Evolutionary conservation across 1,140 invertebrate species (phyloP), one percentile per base, ranked within the genome.

Genomic region (Euwallacea similis): DNA sequence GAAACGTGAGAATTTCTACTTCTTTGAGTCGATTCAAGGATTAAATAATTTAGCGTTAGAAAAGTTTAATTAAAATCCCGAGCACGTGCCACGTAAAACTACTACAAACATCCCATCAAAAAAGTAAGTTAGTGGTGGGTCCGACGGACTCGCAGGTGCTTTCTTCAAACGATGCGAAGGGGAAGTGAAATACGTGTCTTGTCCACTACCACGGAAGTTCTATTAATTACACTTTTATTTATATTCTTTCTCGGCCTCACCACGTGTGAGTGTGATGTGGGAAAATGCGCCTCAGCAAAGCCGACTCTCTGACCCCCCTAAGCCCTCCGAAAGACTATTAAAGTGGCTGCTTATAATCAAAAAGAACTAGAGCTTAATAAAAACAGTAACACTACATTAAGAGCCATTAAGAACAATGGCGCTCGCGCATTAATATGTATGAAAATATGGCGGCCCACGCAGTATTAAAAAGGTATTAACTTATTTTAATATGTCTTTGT

Each of bases 401-500:
- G 44, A 58, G 53, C 69, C 54, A 64, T 64, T 64, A 64, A 64
- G 60, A 70, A 70, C 69, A 70, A 70, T 70, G 69, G 61, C 61
- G 60, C 16, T 46, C 61, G 11, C 16, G 6, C 61, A 70, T 70
- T 70, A 70, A 63, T 70, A 70, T 70, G 60, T 62, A 70, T 70
- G 54, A 65, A 70, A 70, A 62, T 64, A 70, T 64, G 69, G 61
- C 69, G 15, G 15, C 69, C 69, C 53, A 70, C 69, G 54, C 60
- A 53, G 54, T 63, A 70, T 70, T 64, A 64, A 64, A 70, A 70
- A 64, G 61, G 61, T 70, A 64, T 70, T 64, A 70, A 70, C 66
- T 69, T 69, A 69, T 60, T 69, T 46, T 66, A 66, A 55, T 64
- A 33, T 33, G 55, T 58, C 55, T 58, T 58, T 58, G 55, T 16